A percentile compares a stretch with the other conserved stretches of the same genome.
Conservation (phyloP, 2,797 vertebrate genomes). For the Dryobates pubescens region DNA sequence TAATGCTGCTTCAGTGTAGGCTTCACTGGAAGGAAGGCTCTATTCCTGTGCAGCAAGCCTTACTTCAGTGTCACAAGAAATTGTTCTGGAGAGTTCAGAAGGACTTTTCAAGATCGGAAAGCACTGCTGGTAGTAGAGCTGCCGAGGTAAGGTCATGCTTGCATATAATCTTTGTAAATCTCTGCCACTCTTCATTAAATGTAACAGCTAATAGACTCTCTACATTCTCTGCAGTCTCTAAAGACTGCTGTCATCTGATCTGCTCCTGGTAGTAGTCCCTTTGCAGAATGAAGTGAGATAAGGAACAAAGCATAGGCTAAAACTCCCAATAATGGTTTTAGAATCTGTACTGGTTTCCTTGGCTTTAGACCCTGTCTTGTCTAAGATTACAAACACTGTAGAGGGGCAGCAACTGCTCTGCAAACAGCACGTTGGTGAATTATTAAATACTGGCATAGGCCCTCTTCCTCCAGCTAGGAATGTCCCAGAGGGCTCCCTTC, state of each 20-base stretch:
- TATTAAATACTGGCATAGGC: background rate
- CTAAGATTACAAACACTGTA: background rate
- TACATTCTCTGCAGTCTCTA: background rate
- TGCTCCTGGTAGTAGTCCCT: background rate
- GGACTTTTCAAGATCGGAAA: background rate
- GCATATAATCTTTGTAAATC: background rate
- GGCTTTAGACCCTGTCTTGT: background rate
- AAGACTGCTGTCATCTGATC: background rate
- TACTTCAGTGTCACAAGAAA: background rate
- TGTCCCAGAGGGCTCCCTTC: background rate
- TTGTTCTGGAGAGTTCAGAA: background rate
- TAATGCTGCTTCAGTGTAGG: background rate
- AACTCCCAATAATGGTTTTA: background rate
- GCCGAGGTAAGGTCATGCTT: constrained; percentile 51
- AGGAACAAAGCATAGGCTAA: background rate
- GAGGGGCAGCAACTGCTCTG: background rate
- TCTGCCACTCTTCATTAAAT: background rate
- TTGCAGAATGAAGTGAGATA: background rate
- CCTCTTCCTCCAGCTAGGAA: background rate
- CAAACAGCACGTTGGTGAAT: background rate
- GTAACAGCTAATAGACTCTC: background rate
- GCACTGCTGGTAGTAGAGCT: constrained; percentile 20
- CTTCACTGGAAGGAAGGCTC: background rate
- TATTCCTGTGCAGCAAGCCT: background rate
- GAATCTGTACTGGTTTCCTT: background rate